Evolutionary conservation across 2,113 vertebrate genomes (phyloP).

Genomic region (Ellobius talpinus): DNA sequence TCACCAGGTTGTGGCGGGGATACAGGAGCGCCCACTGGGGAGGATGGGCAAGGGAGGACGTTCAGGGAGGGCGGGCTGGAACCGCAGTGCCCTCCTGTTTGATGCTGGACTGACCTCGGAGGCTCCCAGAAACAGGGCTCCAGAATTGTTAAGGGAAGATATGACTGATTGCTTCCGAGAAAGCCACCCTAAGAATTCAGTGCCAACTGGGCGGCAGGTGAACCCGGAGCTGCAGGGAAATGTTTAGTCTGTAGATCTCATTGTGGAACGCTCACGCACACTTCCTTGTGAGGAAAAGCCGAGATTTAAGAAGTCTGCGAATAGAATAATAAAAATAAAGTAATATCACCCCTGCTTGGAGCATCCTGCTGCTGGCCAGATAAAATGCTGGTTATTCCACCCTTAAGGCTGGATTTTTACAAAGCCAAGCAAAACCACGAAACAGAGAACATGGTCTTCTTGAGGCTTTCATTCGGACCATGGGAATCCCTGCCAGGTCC

Average conservation of each 20-base stretch:
- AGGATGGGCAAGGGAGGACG: not conserved
- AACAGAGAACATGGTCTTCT: too few species aligned
- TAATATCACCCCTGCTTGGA: not conserved
- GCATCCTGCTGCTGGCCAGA: not conserved
- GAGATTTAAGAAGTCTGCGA: not conserved
- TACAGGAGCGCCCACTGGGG: not conserved
- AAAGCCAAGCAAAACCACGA: not conserved
- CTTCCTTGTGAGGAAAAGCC: not conserved
- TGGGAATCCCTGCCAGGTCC: not conserved
- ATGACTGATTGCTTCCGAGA: not conserved
- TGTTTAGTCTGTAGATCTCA: not conserved
- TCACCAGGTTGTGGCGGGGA: not conserved
- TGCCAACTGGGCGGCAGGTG: not conserved
- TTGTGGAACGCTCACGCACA: rapidly evolving
- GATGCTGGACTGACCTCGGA: not conserved
- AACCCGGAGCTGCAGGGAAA: not conserved
- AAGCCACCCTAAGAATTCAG: not conserved
- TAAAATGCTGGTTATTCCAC: not conserved
- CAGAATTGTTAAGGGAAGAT: not conserved
- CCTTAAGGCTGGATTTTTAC: not conserved
- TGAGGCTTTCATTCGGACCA: not conserved
- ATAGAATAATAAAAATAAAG: not conserved
- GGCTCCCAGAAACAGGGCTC: not conserved
- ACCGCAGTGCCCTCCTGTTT: rapidly evolving
- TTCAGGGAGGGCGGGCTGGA: not conserved